A percentile compares a stretch with the other conserved stretches of the same genome.
phyloP scores from a whole-genome alignment of 2,888 invertebrate species.

The Teinopalpus imperialis region DNA sequence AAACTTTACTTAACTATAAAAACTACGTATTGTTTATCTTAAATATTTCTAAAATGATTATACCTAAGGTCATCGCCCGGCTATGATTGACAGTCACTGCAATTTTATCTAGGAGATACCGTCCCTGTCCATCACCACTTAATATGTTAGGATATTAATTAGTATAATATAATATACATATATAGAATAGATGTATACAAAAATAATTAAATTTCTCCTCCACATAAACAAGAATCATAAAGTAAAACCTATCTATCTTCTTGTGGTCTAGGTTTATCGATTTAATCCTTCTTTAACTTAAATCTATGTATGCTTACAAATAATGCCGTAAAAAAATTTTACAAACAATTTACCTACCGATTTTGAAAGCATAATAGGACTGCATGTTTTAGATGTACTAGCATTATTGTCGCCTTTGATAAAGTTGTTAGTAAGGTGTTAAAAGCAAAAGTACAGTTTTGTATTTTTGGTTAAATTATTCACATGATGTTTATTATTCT shows the following conservation, averaged over 20 bases:
- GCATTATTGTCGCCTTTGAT: too few relatives aligned
- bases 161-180: too few relatives aligned
- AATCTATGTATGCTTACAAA: conserved; percentile 1
- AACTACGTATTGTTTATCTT: too few relatives aligned
- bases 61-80: conserved; percentile 23
- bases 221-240: too few relatives aligned
- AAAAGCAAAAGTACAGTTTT: too few relatives aligned
- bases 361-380: conserved; percentile 1
- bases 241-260: conserved; percentile 1
- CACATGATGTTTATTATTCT: too few relatives aligned
- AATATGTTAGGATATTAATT: neutral
- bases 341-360: conserved; percentile 10
- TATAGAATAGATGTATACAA: too few relatives aligned
- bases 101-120: neutral
- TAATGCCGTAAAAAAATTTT: neutral
- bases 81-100: conserved; percentile 19
- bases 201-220: too few relatives aligned
- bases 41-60: neutral
- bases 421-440: too few relatives aligned
- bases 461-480: too few relatives aligned
- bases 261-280: conserved; percentile 24
- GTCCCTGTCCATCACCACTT: neutral
- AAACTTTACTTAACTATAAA: too few relatives aligned
- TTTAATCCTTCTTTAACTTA: too few relatives aligned
- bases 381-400: conserved; percentile 10